phyloP scores from a whole-genome alignment of 2,113 vertebrate genomes.

The Cavia aperea region DNA sequence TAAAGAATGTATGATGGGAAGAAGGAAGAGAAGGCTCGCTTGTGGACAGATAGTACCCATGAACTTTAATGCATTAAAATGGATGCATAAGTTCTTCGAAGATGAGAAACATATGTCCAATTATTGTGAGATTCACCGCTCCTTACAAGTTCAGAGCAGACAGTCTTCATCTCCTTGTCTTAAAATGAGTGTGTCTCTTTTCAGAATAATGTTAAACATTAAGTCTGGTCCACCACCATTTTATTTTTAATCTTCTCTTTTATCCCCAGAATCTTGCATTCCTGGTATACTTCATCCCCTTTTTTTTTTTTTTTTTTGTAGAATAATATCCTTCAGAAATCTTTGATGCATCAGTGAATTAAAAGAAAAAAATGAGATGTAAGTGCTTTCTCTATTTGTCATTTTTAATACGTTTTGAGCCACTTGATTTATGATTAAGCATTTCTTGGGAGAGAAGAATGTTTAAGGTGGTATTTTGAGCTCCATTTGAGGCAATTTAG shows the following conservation, averaged over 20 bases:
- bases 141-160: constrained; percentile 50
- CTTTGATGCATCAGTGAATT: constrained; percentile 68
- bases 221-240: constrained; percentile 54
- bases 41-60: constrained; percentile 62
- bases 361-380: constrained; percentile 69
- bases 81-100: constrained; percentile 44
- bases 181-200: constrained; percentile 59
- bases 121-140: constrained; percentile 47
- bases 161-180: constrained; percentile 51
- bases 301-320: not conserved
- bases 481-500: constrained; percentile 74
- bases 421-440: constrained; percentile 68
- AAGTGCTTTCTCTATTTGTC: constrained; percentile 71
- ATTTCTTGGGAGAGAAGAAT: constrained; percentile 67
- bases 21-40: constrained; percentile 23
- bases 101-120: constrained; percentile 65
- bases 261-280: constrained; percentile 62
- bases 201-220: constrained; percentile 62
- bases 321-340: constrained; percentile 65
- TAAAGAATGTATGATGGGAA: constrained; percentile 19
- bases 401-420: constrained; percentile 66
- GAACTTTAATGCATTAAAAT: constrained; percentile 54
- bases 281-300: constrained; percentile 52
- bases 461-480: constrained; percentile 71
- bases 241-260: constrained; percentile 67